Base-by-base conservation (phyloP, 2,797 vertebrate species). In the Xenopus petersii region DNA sequence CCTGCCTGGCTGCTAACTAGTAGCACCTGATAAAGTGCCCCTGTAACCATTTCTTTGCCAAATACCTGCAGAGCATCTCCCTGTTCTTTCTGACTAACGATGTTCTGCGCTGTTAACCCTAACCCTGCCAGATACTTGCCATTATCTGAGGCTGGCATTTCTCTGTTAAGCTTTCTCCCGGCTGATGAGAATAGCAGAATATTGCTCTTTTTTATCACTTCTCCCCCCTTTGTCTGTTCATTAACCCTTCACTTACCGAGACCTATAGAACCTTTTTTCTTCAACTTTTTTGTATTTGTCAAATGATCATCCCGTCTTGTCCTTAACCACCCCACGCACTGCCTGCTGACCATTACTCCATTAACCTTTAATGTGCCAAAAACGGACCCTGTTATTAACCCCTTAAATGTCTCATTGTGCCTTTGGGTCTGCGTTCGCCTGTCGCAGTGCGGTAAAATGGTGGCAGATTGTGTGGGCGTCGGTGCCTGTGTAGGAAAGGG, bases 361-460 rank as follows among this genome's bases (percentile, higher is more conserved):
- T 61, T 61, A 61, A 24, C 17, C 59, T 26, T 12, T 61, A 2
- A 4, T 17, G 17, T 61, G 17, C 17, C 59, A 61, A 1, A 4
- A 56, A 12, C 5, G 0, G 15, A 12, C 10, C 49, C 4, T 51
- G 10, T 6, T 46, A 46, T 67, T 68, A 51, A 51, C 73, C 9
- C 55, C 21, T 61, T 9, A 17, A 9, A 1, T 12, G 24, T 26
- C 12, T 12, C 12, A n/a, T n/a, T 61, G 26, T 64, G 30, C 48
- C 36, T 71, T 60, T 63, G 72, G 67, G 59, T 73, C 62, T 77
- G 70, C 21, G 12, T 30, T 2, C 26, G 26, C 26, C 26, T 42
- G 36, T 42, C 75, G 70, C 75, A 77, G 15, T 78, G 75, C 75
- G 64, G 75, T 42, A 47, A 30, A n/a, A 2, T 63, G 72, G 70